Base-by-base conservation (phyloP, 1,140 invertebrate genomes). In the Varroa destructor region DNA sequence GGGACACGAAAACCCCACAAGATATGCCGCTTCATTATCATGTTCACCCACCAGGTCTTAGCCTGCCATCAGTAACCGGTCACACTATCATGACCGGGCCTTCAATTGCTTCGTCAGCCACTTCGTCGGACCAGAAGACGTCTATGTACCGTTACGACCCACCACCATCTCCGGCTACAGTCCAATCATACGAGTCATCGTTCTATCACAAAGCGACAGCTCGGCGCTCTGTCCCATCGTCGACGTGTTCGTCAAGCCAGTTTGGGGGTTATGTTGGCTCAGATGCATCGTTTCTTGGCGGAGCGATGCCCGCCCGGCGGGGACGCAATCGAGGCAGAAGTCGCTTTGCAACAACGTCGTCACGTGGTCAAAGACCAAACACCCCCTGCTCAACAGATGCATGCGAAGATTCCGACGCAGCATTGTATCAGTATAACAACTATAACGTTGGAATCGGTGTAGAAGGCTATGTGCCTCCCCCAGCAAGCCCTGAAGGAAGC, bases 1-100 rank as follows among this genome's bases (percentile, higher is more conserved):
- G 36, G 40, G 61, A 67, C 8, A 40, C 61, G 40, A 67, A 67
- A 76, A 25, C 25, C 25, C 36, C n/a, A 75, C 0, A 71, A 72
- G 14, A 74, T 74, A 25, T 77, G 79, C 73, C 78, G 77, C 6
- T 80, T 78, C 75, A 74, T 73, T 25, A 74, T 70, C n/a, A 75
- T 77, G 73, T 79, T 77, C 72, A 76, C 76, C 10, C 75, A 51
- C 8, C n/a, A 25, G 36, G 72, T 42, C 12, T 54, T 55, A 74
- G 56, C 14, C 37, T 72, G 37, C 72, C 46, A 36, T 73, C 14
- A 55, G 61, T 8, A 51, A 8, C 46, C 46, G 46, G 46, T 51
- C 70, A 14, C 36, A 43, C 37, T 4, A 12, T 12, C 2, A 67
- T 67, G 61, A 67, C 40, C 40, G 40, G 40, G 5, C 61, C 61